Evolutionary conservation across 1,140 invertebrate genomes (phyloP).

Genomic region (Procambarus clarkii): DNA sequence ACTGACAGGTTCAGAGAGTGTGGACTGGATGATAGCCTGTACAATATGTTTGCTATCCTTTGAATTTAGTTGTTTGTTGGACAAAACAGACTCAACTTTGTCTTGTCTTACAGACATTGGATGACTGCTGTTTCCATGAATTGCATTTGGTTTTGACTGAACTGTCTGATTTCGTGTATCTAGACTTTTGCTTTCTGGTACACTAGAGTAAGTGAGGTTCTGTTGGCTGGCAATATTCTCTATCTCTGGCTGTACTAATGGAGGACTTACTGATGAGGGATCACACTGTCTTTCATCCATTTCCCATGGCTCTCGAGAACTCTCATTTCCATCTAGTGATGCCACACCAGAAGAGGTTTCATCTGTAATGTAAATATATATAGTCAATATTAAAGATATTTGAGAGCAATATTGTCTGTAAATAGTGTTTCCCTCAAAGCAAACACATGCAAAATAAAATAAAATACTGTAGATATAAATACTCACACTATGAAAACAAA

Average conservation of each 20-base stretch:
- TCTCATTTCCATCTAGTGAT: slow-evolving; percentile 71
- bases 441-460: too few relatives aligned
- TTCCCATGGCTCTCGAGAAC: slow-evolving; percentile 68
- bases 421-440: too few relatives aligned
- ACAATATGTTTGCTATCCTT: neutral
- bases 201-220: neutral
- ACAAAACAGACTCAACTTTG: neutral
- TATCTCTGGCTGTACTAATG: neutral
- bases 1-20: neutral
- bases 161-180: slow-evolving; percentile 1
- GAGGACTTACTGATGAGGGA: neutral
- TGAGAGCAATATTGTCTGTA: neutral
- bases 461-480: too few relatives aligned
- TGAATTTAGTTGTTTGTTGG: neutral
- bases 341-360: slow-evolving; percentile 78
- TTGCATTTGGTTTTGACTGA: neutral
- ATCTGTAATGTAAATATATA: slow-evolving; percentile 45
- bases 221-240: neutral
- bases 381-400: neutral
- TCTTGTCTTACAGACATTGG: neutral
- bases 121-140: neutral
- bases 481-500: too few relatives aligned
- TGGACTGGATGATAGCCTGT: neutral
- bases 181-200: slow-evolving; percentile 14
- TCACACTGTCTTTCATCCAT: slow-evolving; percentile 50